phyloP scores from a whole-genome alignment of 2,888 invertebrate genomes.

The Athalia rosae region DNA sequence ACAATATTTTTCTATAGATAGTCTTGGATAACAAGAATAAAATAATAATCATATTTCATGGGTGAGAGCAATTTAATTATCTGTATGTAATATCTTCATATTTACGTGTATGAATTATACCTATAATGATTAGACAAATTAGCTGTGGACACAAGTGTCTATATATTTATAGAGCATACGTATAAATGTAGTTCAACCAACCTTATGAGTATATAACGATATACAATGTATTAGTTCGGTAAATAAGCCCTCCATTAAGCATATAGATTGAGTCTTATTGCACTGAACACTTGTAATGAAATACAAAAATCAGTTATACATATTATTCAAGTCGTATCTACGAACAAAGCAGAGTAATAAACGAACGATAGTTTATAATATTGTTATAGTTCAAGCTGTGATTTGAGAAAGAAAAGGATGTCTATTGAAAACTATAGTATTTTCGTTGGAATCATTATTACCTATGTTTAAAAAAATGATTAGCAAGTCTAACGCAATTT shows the following conservation, averaged over 20 bases:
- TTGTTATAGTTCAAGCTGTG: slow-evolving; percentile 16
- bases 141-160: not conserved
- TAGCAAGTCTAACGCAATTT: not conserved
- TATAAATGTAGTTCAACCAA: not conserved
- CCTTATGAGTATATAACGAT: too few species aligned
- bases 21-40: not conserved
- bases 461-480: slow-evolving; percentile 2
- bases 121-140: too few species aligned
- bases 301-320: not conserved
- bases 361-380: not conserved
- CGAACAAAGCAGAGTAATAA: slow-evolving; percentile 24
- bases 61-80: slow-evolving; percentile 30
- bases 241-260: too few species aligned
- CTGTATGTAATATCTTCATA: not conserved
- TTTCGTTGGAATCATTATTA: slow-evolving; percentile 16
- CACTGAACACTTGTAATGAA: not conserved
- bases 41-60: not conserved
- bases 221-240: too few species aligned
- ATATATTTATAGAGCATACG: not conserved
- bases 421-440: slow-evolving; percentile 17
- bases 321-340: not conserved
- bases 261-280: not conserved
- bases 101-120: too few species aligned
- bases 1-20: slow-evolving; percentile 3
- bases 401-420: slow-evolving; percentile 8